Conservation (phyloP, 2,113 vertebrate genomes). For the Peromyscus maniculatus region DNA sequence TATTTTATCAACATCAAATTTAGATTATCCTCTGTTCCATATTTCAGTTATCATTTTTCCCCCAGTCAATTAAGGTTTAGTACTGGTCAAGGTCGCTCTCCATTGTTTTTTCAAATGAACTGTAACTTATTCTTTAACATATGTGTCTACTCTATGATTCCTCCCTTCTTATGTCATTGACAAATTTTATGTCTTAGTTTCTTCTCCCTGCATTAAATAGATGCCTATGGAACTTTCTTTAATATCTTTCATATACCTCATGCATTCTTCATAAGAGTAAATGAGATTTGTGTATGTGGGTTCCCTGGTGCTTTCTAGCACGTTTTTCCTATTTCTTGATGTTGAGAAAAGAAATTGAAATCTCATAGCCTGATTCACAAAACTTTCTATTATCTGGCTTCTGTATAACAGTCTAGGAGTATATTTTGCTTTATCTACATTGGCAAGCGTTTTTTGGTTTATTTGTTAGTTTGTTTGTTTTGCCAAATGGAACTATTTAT, state of each 20-base stretch:
- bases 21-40: neutral
- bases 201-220: conserved; percentile 20
- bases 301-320: neutral
- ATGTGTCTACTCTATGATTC: neutral
- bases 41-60: neutral
- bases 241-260: neutral
- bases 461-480: neutral
- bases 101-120: neutral
- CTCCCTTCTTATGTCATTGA: neutral
- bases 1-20: neutral
- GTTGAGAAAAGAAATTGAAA: conserved; percentile 38
- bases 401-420: neutral
- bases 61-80: neutral
- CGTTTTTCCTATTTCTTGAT: conserved; percentile 19
- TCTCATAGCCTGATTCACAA: conserved; percentile 15
- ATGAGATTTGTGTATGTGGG: neutral
- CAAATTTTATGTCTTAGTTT: neutral
- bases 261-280: conserved; percentile 38
- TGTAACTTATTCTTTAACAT: neutral
- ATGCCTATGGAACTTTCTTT: neutral
- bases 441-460: neutral
- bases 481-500: neutral
- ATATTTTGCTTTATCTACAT: neutral
- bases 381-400: neutral
- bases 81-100: neutral